phyloP scores from a whole-genome alignment of 2,797 vertebrate genomes.

The Microtus californicus region DNA sequence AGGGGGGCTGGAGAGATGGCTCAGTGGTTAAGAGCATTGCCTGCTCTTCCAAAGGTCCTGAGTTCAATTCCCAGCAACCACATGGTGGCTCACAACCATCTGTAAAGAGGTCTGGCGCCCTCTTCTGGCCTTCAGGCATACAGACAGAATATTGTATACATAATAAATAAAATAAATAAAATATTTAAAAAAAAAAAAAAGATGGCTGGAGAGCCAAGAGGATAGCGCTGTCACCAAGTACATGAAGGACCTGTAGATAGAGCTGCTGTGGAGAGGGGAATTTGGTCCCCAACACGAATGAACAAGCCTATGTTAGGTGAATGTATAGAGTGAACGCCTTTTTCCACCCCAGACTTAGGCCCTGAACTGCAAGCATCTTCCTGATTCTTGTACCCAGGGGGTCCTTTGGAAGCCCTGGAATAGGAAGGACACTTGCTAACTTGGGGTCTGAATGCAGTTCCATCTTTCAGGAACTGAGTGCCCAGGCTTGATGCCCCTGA shows the following conservation, averaged over 20 bases:
- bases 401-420: not conserved
- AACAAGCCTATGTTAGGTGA: not conserved
- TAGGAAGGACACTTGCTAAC: not conserved
- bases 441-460: fast-evolving
- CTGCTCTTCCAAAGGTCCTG: no score
- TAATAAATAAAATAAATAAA: no score
- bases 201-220: no score
- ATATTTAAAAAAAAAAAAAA: no score
- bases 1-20: no score
- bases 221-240: not conserved
- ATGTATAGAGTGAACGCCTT: not conserved
- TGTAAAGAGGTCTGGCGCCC: no score
- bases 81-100: no score
- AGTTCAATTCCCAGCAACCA: no score
- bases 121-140: no score
- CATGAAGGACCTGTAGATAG: not conserved
- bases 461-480: not conserved
- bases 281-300: not conserved
- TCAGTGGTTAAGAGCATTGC: no score
- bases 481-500: not conserved
- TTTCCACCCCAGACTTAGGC: not conserved
- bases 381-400: not conserved
- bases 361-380: not conserved
- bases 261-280: not conserved
- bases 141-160: no score